A percentile compares a stretch with the other conserved stretches of the same genome.
phyloP scores from a whole-genome alignment of 2,888 invertebrate genomes.

The Drosophila borealis region DNA sequence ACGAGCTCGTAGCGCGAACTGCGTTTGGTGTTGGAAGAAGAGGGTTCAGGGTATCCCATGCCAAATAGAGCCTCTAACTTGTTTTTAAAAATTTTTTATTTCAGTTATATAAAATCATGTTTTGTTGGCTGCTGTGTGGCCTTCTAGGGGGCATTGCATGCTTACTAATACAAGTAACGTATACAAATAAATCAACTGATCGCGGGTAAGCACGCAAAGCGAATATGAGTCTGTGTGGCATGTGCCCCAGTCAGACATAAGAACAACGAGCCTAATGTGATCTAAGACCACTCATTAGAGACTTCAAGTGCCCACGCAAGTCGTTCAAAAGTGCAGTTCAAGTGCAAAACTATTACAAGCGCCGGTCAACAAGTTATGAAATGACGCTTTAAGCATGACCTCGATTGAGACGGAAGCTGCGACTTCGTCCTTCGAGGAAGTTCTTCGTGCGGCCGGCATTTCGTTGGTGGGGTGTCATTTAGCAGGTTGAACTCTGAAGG shows the following conservation, averaged over 20 bases:
- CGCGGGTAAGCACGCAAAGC: background rate
- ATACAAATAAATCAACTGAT: background rate
- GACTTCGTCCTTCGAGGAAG: conserved; percentile 16
- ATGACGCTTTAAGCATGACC: conserved; percentile 44
- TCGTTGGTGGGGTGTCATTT: conserved; percentile 36
- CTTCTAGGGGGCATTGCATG: background rate
- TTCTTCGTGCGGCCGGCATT: conserved; percentile 23
- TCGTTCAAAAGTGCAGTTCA: conserved; percentile 53
- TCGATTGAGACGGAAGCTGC: background rate
- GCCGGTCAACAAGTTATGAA: conserved; percentile 34
- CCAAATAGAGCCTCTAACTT: too few relatives aligned
- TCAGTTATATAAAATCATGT: too few relatives aligned
- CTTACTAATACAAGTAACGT: background rate
- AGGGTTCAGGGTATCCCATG: too few relatives aligned
- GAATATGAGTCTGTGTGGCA: conserved; percentile 2
- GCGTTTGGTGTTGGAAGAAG: too few relatives aligned
- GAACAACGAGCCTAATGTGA: conserved; percentile 7
- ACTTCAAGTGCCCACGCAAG: conserved; percentile 51
- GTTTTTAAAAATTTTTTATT: background rate
- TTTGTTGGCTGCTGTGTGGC: background rate
- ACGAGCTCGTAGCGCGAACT: too few relatives aligned
- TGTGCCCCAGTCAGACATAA: conserved; percentile 43
- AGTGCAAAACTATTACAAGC: conserved; percentile 19
- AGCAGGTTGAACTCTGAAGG: conserved; percentile 74
- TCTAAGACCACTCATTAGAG: conserved; percentile 60